Evolutionary conservation across 2,888 invertebrate genomes (phyloP).

Genomic region (Luperina nickerlii): DNA sequence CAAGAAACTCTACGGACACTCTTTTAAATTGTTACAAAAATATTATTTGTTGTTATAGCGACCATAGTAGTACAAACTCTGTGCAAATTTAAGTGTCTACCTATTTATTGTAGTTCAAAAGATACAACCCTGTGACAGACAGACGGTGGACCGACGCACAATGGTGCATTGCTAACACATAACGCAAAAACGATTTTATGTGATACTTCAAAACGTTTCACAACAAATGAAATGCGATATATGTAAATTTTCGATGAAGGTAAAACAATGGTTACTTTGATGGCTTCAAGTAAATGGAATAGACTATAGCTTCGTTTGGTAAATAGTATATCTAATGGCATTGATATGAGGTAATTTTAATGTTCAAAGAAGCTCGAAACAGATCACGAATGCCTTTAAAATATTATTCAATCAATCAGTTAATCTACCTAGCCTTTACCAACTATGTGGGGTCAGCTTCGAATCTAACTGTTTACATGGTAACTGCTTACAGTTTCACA

Average conservation of each 20-base stretch:
- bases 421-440: background rate
- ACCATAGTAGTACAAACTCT: background rate
- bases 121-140: background rate
- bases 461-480: background rate
- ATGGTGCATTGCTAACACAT: background rate
- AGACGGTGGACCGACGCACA: background rate
- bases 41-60: background rate
- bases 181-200: constrained; percentile 80
- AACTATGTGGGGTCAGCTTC: background rate
- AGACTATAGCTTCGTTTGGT: constrained; percentile 14
- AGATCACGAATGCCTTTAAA: background rate
- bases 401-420: background rate
- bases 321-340: constrained; percentile 28
- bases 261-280: constrained; percentile 53
- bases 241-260: constrained; percentile 57
- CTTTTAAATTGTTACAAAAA: no score
- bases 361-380: background rate
- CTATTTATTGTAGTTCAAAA: background rate
- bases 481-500: background rate
- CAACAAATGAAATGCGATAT: constrained; percentile 65
- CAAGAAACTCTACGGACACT: no score
- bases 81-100: background rate
- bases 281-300: constrained; percentile 49
- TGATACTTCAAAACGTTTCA: constrained; percentile 74
- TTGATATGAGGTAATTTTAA: constrained; percentile 8